Evolutionary conservation across 2,113 vertebrate genomes (phyloP), one percentile per base, ranked within the genome.

Genomic region (Vulpes lagopus): DNA sequence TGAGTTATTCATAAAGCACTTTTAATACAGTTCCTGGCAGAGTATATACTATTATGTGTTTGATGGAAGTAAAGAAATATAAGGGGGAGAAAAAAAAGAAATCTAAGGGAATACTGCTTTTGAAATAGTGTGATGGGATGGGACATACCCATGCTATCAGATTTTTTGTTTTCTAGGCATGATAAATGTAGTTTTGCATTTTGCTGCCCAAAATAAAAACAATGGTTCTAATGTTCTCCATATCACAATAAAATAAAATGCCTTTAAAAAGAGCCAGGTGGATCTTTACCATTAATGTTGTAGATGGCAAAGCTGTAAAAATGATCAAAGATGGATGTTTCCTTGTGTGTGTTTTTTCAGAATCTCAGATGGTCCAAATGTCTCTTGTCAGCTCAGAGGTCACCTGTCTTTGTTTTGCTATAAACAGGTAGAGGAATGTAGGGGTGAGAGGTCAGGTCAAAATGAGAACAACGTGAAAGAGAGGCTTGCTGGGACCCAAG

Each of bases 371-470:
- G 35, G 30, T 38, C 69, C 65, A 23, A 83, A 38, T 55, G 86
- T 32, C 65, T 87, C 23, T 71, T 71, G 30, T 94, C 76, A 49
- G 57, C 80, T 94, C 30, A 38, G 89, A 85, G 74, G 67, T 88
- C 81, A 32, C 35, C 67, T 57, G 35, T 71, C 91, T 95, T 93
- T 95, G 95, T 96, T 97, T 94, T 88, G 85, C 62, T 91, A 38
- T 94, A 91, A 97, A 73, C 73, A 89, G 82, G 71, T 89, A 19
- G 71, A 97, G 85, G 96, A 97, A 97, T 94, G 96, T 84, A n/a
- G 55, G 80, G 74, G 20, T 2, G 3, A 78, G 76, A 90, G 91
- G 96, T 96, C 94, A 91, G 49, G 65, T 95, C 23, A 25, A 30
- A 95, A 60, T 51, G 74, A 74, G 76, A 90, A 14, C 1, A 15